Percentiles rank a stretch among this genome's conserved stretches.
Evolutionary conservation across 2,113 vertebrate genomes (phyloP).

Genomic region (Odontesthes bonariensis): DNA sequence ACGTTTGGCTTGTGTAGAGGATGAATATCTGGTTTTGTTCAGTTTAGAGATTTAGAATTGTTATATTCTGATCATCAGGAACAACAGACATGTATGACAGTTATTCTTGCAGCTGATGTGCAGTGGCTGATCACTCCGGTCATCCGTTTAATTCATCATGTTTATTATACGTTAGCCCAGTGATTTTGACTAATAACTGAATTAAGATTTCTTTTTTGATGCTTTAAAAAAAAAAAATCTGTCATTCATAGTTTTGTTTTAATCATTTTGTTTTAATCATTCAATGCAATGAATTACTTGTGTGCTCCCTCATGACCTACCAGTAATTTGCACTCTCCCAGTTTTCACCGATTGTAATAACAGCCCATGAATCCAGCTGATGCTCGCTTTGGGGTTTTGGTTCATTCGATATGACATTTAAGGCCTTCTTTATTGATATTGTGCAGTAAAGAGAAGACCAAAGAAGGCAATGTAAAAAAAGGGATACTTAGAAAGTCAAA

Average conservation of each 20-base stretch:
- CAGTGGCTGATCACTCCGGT: neutral
- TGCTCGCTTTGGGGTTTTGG: neutral
- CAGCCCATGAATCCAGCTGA: neutral
- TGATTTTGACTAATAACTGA: constrained; percentile 34
- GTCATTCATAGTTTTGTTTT: constrained; percentile 32
- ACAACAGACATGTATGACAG: neutral
- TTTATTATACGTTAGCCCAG: constrained; percentile 1
- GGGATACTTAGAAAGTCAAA: neutral
- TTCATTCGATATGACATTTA: constrained; percentile 1
- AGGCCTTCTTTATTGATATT: neutral
- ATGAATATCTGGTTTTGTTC: constrained; percentile 17
- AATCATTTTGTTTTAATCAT: constrained; percentile 43
- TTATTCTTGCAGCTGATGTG: neutral
- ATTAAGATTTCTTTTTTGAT: constrained; percentile 9
- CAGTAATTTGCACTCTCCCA: constrained; percentile 23
- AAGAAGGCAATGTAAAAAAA: too few species aligned
- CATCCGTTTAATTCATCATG: neutral
- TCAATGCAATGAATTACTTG: constrained; percentile 37
- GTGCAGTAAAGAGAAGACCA: too few species aligned
- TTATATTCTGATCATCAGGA: neutral
- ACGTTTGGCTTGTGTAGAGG: constrained; percentile 18
- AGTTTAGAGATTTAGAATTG: constrained; percentile 15
- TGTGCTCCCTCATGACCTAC: neutral
- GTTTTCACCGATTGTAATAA: constrained; percentile 6
- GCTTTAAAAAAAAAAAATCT: constrained; percentile 15